A percentile compares a stretch with the other conserved stretches of the same genome.
These are phyloP conservation scores for Brachyistius frenatus DNA, from an alignment of 2,113 vertebrate genomes.

Conservation along the genomic window DNA sequence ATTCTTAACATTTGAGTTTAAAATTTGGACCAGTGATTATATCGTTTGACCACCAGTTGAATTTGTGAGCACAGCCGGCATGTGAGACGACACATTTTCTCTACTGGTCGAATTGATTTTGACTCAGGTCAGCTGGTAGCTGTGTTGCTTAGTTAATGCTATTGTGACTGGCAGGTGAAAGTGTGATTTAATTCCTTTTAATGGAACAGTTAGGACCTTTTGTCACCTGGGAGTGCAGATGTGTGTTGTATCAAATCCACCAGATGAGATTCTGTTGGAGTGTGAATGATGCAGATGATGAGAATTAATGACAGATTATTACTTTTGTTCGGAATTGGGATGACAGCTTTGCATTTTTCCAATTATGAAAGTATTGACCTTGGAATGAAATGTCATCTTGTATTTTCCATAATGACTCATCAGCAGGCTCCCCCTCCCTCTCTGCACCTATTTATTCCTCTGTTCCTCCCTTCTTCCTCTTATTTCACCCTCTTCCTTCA, in stretches of 20 bases:
- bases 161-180: slow-evolving; percentile 5
- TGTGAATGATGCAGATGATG: not conserved
- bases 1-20: slow-evolving; percentile 10
- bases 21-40: slow-evolving; percentile 28
- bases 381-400: not conserved
- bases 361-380: not conserved
- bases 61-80: not conserved
- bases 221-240: not conserved
- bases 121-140: not conserved
- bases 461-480: too few relatives aligned
- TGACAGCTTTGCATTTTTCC: not conserved
- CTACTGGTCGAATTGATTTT: not conserved
- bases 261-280: not conserved
- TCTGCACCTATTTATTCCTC: too few relatives aligned
- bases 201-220: slow-evolving; percentile 35
- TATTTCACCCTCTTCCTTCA: not conserved
- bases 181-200: slow-evolving; percentile 31
- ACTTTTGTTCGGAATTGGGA: not conserved
- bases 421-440: not conserved
- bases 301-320: slow-evolving; percentile 9
- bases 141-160: slow-evolving; percentile 7
- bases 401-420: slow-evolving; percentile 5
- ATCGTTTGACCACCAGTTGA: slow-evolving; percentile 5
- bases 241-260: slow-evolving; percentile 22
- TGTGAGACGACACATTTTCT: too few relatives aligned